phyloP scores from a whole-genome alignment of 2,113 vertebrate genomes.

The Puma concolor region DNA sequence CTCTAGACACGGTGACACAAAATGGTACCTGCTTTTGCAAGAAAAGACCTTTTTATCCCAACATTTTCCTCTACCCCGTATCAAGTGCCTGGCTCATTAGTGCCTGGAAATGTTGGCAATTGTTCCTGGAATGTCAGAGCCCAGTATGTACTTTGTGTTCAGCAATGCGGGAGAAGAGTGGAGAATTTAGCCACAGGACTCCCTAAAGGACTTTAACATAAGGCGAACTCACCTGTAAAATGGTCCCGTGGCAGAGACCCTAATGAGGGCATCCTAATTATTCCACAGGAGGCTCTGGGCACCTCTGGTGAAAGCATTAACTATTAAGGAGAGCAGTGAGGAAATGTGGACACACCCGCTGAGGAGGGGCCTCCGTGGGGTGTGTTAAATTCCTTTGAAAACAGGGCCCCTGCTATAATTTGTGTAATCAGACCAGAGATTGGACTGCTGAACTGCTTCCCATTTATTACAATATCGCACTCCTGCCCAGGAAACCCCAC shows the following conservation, averaged over 20 bases:
- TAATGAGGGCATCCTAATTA: constrained; percentile 38
- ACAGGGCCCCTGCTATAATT: constrained; percentile 67
- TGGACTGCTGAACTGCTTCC: constrained; percentile 67
- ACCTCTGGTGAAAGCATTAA: neutral
- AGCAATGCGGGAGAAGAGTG: neutral
- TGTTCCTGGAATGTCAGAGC: neutral
- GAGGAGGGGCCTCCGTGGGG: constrained; percentile 64
- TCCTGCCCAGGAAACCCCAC: constrained; percentile 79
- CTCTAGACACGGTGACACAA: neutral
- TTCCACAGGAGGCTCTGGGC: neutral
- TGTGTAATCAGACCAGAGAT: constrained; percentile 72
- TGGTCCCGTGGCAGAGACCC: constrained; percentile 59
- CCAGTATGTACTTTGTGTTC: neutral
- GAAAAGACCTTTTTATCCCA: neutral
- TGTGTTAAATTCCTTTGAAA: constrained; percentile 79
- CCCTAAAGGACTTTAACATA: neutral
- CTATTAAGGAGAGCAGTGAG: neutral
- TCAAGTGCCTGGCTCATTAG: neutral
- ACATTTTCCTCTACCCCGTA: neutral
- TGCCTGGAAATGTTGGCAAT: neutral
- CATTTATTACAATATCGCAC: constrained; percentile 77
- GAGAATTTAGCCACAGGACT: neutral
- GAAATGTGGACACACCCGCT: constrained; percentile 56
- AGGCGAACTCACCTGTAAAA: constrained; percentile 65
- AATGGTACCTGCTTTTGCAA: neutral